Conservation (phyloP, 2,888 invertebrate genomes). For the Leptinotarsa haldemani region DNA sequence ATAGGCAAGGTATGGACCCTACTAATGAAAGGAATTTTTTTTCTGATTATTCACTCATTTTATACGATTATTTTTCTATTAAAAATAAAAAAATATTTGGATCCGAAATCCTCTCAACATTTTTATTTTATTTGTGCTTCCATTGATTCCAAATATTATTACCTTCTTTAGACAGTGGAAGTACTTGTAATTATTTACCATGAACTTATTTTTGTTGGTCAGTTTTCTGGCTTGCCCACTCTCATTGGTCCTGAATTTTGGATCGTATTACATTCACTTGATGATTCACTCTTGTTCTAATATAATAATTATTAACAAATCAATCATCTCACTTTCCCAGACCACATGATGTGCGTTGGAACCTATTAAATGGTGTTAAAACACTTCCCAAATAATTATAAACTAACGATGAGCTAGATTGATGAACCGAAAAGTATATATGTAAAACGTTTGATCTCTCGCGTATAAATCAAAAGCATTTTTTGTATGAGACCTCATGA, state of each 20-base stretch:
- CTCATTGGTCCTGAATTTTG: neutral
- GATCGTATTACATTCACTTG: neutral
- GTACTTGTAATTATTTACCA: too few relatives aligned
- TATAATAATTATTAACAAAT: conserved; percentile 7
- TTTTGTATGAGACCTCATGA: neutral
- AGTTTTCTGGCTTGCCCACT: neutral
- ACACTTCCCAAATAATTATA: conserved; percentile 2
- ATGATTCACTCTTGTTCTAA: neutral
- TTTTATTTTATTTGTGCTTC: too few relatives aligned
- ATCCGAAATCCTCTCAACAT: too few relatives aligned
- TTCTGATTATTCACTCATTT: too few relatives aligned
- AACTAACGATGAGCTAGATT: neutral
- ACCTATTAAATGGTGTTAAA: neutral
- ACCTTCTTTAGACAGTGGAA: too few relatives aligned
- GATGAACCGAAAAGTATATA: neutral
- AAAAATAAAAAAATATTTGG: too few relatives aligned
- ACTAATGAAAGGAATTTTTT: too few relatives aligned
- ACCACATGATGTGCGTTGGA: neutral
- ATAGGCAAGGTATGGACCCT: too few relatives aligned
- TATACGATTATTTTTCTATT: too few relatives aligned
- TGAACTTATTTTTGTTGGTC: too few relatives aligned
- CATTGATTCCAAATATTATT: too few relatives aligned
- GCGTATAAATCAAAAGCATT: neutral
- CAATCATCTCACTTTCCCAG: neutral
- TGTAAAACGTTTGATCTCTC: neutral